A percentile compares a stretch with the other conserved stretches of the same genome.
Evolutionary conservation across 1,140 invertebrate genomes (phyloP).

Genomic region (Eriosoma lanigerum): DNA sequence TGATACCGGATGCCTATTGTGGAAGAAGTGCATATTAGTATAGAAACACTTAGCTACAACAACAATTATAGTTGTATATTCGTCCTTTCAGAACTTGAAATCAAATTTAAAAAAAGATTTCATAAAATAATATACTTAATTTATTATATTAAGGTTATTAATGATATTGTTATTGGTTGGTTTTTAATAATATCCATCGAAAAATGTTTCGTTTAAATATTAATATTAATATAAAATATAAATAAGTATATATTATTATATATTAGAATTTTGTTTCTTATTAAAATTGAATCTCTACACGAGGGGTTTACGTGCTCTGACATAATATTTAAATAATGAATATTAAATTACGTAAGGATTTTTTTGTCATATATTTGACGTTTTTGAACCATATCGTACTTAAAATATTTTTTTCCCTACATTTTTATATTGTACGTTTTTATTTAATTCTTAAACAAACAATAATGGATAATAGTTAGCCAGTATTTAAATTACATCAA

Average conservation of each 20-base stretch:
- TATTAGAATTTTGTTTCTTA: not conserved
- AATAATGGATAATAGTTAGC: too few relatives aligned
- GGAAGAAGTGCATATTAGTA: not conserved
- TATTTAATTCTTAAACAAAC: not conserved
- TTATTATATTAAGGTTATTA: not conserved
- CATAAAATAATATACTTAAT: not conserved
- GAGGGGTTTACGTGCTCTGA: not conserved
- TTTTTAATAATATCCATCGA: conserved; percentile 2
- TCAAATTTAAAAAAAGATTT: not conserved
- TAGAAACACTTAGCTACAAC: not conserved
- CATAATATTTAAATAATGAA: conserved; percentile 22
- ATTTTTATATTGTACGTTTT: not conserved
- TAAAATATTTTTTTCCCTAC: not conserved
- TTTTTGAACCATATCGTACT: not conserved
- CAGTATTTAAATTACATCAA: too few relatives aligned
- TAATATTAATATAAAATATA: conserved; percentile 9
- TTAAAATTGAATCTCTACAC: conserved; percentile 8
- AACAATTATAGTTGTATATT: conserved; percentile 14
- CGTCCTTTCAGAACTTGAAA: not conserved
- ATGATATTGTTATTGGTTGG: not conserved
- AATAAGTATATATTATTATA: too few relatives aligned
- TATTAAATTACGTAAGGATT: conserved; percentile 20
- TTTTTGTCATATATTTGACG: conserved; percentile 7
- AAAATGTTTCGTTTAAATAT: not conserved
- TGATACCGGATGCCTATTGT: not conserved